Base-by-base conservation (phyloP, 2,113 vertebrate genomes). In the Plecotus auritus region DNA sequence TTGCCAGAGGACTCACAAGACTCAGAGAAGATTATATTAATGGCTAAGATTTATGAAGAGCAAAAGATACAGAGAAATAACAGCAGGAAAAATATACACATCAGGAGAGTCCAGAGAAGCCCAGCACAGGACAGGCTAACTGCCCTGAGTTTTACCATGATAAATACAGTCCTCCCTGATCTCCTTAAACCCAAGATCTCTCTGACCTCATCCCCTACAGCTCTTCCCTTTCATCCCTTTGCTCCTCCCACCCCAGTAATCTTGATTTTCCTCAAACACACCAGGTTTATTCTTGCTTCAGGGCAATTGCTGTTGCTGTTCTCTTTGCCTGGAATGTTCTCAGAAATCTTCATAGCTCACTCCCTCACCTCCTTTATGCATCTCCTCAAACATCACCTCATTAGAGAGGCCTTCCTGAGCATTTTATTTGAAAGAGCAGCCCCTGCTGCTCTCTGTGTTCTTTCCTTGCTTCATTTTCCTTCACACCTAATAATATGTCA, bases 311-410 rank as follows among this genome's bases (percentile, higher is more conserved):
- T 64, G 3, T 81, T n/a, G 40, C 40, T 64, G 3, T 51, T 82
- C 35, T 73, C 9, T 92, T 81, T 80, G 80, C 66, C 35, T 49
- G 51, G 37, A 86, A 87, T 85, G 85, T 85, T 88, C 87, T 93
- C 77, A 12, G n/a, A 83, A 91, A 64, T 77, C 42, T 61, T 88
- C 32, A 30, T 16, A 22, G 23, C 59, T 76, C 30, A 35, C 23
- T 30, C 49, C 23, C 28, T 67, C 47, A 80, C 56, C 9, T 69
- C 47, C 23, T 49, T 72, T 59, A 61, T 4, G 6, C 40, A 40
- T 80, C 7, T 83, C 17, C 54, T 70, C 47, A 80, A 66, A 42
- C 59, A 47, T 32, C 30, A 61, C 6, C 23, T 35, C 66, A 83
- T 61, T 28, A 49, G 22, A 51, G 51, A 37, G 42, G 28, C 13